Base-by-base conservation (phyloP, 2,113 vertebrate species). In the Malurus cyaneus region DNA sequence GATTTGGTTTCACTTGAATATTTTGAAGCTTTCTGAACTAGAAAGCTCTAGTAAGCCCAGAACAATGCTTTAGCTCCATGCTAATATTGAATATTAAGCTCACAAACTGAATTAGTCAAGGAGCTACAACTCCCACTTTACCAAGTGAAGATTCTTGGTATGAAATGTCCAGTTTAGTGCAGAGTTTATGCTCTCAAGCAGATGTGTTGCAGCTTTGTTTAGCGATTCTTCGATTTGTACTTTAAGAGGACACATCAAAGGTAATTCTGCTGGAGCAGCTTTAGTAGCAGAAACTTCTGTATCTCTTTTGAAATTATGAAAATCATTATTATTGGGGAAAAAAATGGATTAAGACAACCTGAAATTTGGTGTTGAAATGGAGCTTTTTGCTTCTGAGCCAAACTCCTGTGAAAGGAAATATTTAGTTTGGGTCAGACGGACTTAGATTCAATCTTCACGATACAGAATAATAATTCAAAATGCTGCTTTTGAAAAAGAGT, bases 1-100 rank as follows among this genome's bases (percentile, higher is more conserved):
- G 71, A 94, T 95, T 95, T 88, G 28, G 65, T 96, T 94, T 94
- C 60, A 16, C 34, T 80, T 57, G 47, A 88, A 72, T 86, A 66
- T 90, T 92, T 92, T 57, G 56, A 80, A 86, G 46, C 13, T 80
- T 84, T 91, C 80, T 41, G 34, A 92, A 64, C 28, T 61, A 23
- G 65, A 81, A 61, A 84, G 18, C 50, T 86, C 26, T 44, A 42
- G 39, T 2, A 59, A 46, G 56, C n/a, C 20, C 23, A 87, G 93
- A 93, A 87, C n/a, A 89, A 81, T 39, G 78, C 32, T 53, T 82
- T 74, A 57, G 46, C 54, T 77, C 82, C 53, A 31, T 46, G 39
- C 66, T 89, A 88, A 89, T 85, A 85, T 89, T 91, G 50, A 80
- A 25, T 77, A 86, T n/a, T 62, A 11, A 41, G 36, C 21, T 88